Evolutionary conservation across 2,113 vertebrate genomes (phyloP).

Genomic region (Bubalus kerabau): DNA sequence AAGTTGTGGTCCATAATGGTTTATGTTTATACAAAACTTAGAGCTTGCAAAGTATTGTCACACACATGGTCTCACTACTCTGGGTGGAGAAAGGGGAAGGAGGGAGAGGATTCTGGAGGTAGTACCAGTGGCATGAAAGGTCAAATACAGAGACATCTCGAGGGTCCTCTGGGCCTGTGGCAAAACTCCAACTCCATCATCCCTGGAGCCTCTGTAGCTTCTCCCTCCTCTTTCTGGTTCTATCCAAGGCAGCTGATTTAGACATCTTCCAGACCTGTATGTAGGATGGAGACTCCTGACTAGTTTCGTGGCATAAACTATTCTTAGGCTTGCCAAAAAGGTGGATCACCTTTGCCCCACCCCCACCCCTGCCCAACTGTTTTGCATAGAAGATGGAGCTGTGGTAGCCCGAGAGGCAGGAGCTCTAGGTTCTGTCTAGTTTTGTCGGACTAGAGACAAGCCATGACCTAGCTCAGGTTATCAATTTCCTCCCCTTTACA

Average conservation of each 20-base stretch:
- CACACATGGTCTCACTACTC: not conserved
- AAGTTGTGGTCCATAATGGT: not conserved
- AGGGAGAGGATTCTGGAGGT: not conserved
- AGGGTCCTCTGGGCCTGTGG: not conserved
- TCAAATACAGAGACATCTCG: not conserved
- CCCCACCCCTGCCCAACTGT: not conserved
- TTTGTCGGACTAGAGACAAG: not conserved
- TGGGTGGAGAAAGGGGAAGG: not conserved
- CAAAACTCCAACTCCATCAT: not conserved
- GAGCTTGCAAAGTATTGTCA: not conserved
- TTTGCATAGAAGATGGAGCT: not conserved
- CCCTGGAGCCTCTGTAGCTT: not conserved
- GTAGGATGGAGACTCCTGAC: not conserved
- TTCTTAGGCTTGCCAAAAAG: not conserved
- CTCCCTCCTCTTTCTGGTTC: not conserved
- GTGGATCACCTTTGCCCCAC: not conserved
- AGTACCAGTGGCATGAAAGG: not conserved
- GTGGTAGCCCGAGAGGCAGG: not conserved
- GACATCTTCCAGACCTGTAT: not conserved
- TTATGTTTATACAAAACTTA: not conserved
- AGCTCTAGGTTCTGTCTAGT: not conserved
- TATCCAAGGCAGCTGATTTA: not conserved
- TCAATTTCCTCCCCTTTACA: not conserved
- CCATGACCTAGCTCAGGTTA: not conserved
- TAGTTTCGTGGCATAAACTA: not conserved